Base-by-base conservation (phyloP, 2,888 invertebrate genomes). In the Drosophila leonis region DNA sequence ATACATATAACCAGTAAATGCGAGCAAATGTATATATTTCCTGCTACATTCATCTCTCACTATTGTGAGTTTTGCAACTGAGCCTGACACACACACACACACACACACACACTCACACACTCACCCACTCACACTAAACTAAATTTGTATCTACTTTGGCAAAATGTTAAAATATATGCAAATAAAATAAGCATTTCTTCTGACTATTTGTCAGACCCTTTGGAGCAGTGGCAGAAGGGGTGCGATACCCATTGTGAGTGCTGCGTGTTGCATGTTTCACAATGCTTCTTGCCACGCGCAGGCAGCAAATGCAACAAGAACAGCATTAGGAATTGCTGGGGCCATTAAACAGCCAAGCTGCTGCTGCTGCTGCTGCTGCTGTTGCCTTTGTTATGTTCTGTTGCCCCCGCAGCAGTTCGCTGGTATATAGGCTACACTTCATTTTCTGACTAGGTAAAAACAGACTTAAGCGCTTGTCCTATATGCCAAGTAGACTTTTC, bases 111-210 rank as follows among this genome's bases (percentile, higher is more conserved):
- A 42, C 10, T 4, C n/a, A 54, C 59, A 27, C 56, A 48, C 15
- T 42, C 12, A 29, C 13, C 64, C 27, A 42, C n/a, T n/a, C 10
- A 35, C 18, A 35, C 7, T 4, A 20, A 6, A 18, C 35, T 33
- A 31, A 35, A 57, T 62, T 78, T 68, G 44, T 65, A 76, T 73
- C 51, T 69, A 56, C 67, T 44, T 56, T 71, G 55, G 74, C 70
- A 79, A 73, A 67, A 80, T 83, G 81, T 64, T 83, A 64, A 85
- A 79, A 87, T 81, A 79, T 87, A 85, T 88, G 84, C 85, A 88
- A 84, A 84, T 88, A 88, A 83, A 83, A 84, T 85, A 85, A 78
- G 72, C 76, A 80, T 84, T 82, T 78, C 72, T 72, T 57, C 65
- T 72, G 68, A 65, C 78, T 84, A 82, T 86, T 83, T 80, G 79